Evolutionary conservation across 2,888 invertebrate genomes (phyloP), one percentile per base, ranked within the genome.

Genomic region (Drosophila crucigera): DNA sequence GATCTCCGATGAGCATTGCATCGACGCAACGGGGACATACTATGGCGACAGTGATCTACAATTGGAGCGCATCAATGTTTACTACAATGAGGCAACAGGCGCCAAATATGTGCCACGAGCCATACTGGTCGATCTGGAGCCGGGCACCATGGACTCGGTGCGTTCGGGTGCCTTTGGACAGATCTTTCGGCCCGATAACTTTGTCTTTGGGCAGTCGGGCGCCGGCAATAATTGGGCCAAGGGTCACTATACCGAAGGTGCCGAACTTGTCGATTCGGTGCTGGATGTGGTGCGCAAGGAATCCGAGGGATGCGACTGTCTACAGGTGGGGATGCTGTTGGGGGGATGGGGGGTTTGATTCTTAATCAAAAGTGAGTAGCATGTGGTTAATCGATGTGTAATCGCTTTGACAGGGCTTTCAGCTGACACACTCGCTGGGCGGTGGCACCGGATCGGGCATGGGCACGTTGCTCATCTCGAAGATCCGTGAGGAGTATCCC

Each of bases 141-240:
- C 99, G 55, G 99, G 99, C 82, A 99, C 98, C 88, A 99, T 99
- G 98, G 99, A 99, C 94, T 97, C 98, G 0, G 98, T 99, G 76
- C 95, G 98, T 80, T 97, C 98, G 1, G 98, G 98, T 69, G 97
- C 98, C 19, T 98, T 97, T 94, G 98, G 95, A 93, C 98, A 98
- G 93, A 97, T 99, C 91, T 98, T 98, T 95, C 94, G 98, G 78
- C 98, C 98, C 25, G 98, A 99, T 94, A 99, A 99, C 94, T 99
- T 98, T 93, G 97, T 98, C 31, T 98, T 98, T 93, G 98, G 97
- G 58, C 97, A 97, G 92, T 96, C 96, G 14, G 97, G 97, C 11
- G 97, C 97, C 76, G 97, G 97, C 68, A 97, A 97, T 94, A 97
- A 97, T 94, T 97, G 97, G 97, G 97, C 97, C 49, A 97, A 97